A percentile compares a stretch with the other conserved stretches of the same genome.
phyloP scores from a whole-genome alignment of 2,797 vertebrate species.

The Knipowitschia caucasica region DNA sequence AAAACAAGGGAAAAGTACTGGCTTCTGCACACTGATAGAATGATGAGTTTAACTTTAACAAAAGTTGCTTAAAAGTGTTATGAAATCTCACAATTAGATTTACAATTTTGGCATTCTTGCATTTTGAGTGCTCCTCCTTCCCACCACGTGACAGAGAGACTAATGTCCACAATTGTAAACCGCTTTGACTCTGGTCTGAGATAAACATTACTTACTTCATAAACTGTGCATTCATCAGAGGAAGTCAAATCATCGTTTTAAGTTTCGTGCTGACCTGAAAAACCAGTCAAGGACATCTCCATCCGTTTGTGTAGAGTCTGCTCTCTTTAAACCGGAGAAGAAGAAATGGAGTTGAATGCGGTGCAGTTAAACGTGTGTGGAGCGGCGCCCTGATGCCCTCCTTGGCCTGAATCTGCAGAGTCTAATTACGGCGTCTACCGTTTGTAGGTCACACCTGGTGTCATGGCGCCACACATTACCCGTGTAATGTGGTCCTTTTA shows the following conservation, averaged over 20 bases:
- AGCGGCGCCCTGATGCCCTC: conserved; percentile 57
- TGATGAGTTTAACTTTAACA: too few relatives aligned
- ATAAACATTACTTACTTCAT: too few relatives aligned
- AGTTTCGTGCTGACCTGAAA: conserved; percentile 54
- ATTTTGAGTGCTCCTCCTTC: too few relatives aligned
- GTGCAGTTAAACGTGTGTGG: conserved; percentile 57
- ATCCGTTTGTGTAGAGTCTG: conserved; percentile 38
- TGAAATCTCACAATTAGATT: too few relatives aligned
- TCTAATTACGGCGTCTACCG: conserved; percentile 66
- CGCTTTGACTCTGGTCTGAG: too few relatives aligned
- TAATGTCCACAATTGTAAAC: too few relatives aligned
- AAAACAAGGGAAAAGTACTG: too few relatives aligned
- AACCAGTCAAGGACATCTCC: conserved; percentile 35
- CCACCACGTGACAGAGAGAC: too few relatives aligned
- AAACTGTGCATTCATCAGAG: conserved; percentile 59
- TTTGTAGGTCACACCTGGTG: conserved; percentile 64
- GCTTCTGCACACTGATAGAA: too few relatives aligned
- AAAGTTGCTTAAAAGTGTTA: too few relatives aligned
- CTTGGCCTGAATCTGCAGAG: conserved; percentile 56
- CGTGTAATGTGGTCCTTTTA: conserved; percentile 67
- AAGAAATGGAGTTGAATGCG: conserved; percentile 59
- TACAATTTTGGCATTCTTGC: too few relatives aligned
- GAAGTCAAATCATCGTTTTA: conserved; percentile 28
- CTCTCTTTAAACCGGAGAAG: conserved; percentile 54
- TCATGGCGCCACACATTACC: conserved; percentile 56